Base-by-base conservation (phyloP, 2,113 vertebrate species). In the Polypterus senegalus region DNA sequence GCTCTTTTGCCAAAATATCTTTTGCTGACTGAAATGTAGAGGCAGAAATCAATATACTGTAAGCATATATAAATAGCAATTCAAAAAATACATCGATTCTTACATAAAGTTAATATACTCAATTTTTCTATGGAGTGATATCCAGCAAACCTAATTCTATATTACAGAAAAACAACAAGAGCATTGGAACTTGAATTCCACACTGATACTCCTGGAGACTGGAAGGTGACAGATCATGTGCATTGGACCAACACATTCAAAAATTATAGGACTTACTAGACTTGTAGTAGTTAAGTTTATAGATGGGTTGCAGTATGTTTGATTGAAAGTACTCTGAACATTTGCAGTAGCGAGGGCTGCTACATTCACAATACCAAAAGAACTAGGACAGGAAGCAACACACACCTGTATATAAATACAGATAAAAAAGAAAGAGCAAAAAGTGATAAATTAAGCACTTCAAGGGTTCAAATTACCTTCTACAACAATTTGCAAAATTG, bases 371-470 rank as follows among this genome's bases (percentile, higher is more conserved):
- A 56, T 27, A 76, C 79, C 81, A 48, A 75, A 74, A 0, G 0
- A 0, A 0, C 5, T 2, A 0, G 91, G 88, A 64, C 92, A 94
- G 8, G 67, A 52, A 1, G 78, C 61, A 27, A 94, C 88, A 27
- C 27, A 27, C 27, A 27, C 27, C 27, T 27, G 27, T 27, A 27
- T 27, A 27, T 27, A 27, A 27, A 27, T 27, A 27, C 27, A 27
- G 27, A 27, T 27, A 27, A 27, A 27, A 27, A 27, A 27, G 27
- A 27, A 27, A 27, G 2, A 27, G 27, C 27, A 27, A 27, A 27
- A 27, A 27, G 27, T 27, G 27, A 27, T 27, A 27, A 27, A 27
- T 27, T 1, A 27, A 27, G 27, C 27, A 27, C 27, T 27, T 27
- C 27, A 27, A 27, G 27, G 27, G 27, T 27, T 27, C 27, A 27